phyloP scores from a whole-genome alignment of 1,140 invertebrate genomes.

The Antheraea pernyi region DNA sequence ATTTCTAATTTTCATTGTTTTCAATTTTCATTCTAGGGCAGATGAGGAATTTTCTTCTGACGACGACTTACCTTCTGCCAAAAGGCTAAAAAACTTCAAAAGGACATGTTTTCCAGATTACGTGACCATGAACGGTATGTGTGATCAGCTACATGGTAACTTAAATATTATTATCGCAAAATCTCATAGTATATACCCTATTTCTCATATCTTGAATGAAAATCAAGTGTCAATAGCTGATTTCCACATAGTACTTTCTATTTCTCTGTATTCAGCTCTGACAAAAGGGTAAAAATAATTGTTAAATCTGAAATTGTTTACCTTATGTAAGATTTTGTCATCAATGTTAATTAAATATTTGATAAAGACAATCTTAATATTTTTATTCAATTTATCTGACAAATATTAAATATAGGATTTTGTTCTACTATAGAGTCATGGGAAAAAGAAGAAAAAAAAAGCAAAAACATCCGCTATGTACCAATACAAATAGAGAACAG shows the following conservation, averaged over 20 bases:
- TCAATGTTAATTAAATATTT: too few species aligned
- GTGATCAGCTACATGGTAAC: not conserved
- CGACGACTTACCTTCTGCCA: constrained; percentile 52
- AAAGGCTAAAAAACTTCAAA: constrained; percentile 52
- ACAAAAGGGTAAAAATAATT: too few species aligned
- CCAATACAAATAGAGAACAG: constrained; percentile 60
- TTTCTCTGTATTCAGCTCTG: too few species aligned
- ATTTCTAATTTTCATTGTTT: constrained; percentile 23
- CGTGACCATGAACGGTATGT: constrained; percentile 51
- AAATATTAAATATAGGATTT: too few species aligned
- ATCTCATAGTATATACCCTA: not conserved
- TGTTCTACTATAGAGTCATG: constrained; percentile 47
- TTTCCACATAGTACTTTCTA: too few species aligned
- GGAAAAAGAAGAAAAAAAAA: constrained; percentile 39
- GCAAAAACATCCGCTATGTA: constrained; percentile 58
- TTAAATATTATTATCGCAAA: not conserved
- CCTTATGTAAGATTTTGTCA: too few species aligned
- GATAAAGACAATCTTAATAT: too few species aligned
- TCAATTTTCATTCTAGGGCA: constrained; percentile 37
- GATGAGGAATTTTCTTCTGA: constrained; percentile 61
- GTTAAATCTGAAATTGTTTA: too few species aligned
- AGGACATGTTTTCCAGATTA: constrained; percentile 52
- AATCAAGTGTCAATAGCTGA: not conserved
- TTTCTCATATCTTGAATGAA: not conserved
- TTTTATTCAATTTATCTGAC: too few species aligned